Evolutionary conservation across 2,888 invertebrate species (phyloP).

Genomic region (Sericinus montela): DNA sequence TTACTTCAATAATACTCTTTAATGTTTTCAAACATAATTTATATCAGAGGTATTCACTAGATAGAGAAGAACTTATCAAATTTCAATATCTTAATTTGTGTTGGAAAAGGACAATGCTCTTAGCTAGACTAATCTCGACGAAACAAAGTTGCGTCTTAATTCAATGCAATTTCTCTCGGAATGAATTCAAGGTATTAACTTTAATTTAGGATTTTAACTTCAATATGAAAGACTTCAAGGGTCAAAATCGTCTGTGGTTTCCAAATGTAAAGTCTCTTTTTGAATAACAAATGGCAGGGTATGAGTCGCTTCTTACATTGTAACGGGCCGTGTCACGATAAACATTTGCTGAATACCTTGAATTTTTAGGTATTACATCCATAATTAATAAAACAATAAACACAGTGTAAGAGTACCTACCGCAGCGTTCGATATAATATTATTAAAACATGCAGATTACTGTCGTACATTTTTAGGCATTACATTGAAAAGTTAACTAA

Average conservation of each 20-base stretch:
- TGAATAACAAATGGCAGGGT: conserved; percentile 21
- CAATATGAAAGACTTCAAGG: background rate
- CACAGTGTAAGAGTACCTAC: conserved; percentile 45
- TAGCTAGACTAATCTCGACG: conserved; percentile 63
- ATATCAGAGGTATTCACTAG: conserved; percentile 35
- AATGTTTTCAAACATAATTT: conserved; percentile 17
- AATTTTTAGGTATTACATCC: conserved; percentile 36
- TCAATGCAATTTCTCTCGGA: conserved; percentile 40
- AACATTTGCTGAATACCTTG: conserved; percentile 33
- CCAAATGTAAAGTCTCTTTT: conserved; percentile 2
- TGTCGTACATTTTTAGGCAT: background rate
- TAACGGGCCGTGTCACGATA: conserved; percentile 40
- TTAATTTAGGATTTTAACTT: conserved; percentile 11
- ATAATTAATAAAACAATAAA: conserved; percentile 40
- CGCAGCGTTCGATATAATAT: conserved; percentile 32
- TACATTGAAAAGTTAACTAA: background rate
- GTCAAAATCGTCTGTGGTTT: conserved; percentile 4
- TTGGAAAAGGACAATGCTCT: conserved; percentile 65
- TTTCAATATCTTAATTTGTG: conserved; percentile 74
- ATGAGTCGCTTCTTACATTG: conserved; percentile 54
- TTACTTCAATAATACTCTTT: conserved; percentile 16
- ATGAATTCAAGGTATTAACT: conserved; percentile 37
- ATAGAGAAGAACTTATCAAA: conserved; percentile 63
- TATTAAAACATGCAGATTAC: background rate
- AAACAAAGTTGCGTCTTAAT: conserved; percentile 72